Evolutionary conservation across 2,888 invertebrate genomes (phyloP), one percentile per base, ranked within the genome.

Genomic region (Onchidella celtica): DNA sequence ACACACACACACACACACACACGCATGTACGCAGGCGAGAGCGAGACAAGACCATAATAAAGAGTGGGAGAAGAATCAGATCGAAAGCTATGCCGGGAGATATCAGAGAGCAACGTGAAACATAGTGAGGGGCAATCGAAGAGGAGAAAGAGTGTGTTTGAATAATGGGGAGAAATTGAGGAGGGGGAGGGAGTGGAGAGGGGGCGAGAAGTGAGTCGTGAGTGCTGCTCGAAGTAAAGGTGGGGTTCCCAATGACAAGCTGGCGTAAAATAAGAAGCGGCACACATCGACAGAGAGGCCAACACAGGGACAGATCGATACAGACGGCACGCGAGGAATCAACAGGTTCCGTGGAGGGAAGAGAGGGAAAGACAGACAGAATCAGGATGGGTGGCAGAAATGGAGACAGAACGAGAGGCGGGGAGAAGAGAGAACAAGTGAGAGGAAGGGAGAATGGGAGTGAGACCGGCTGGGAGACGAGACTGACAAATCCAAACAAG

Each of bases 361-460:
- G 77, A 63, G 63, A 75, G 75, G 61, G 73, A 65, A 76, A 76
- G 63, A 55, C 40, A 59, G 75, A 68, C 38, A 61, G 34, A 57
- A 34, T 38, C 69, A 68, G 75, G 59, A 47, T 63, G 70, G 65
- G 69, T 69, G 69, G 61, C 55, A 72, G 72, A 69, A 61, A 70
- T 38, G 70, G 70, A 75, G 72, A 65, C 72, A 81, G 65, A 65
- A n/a, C 29, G 77, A 59, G 55, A 32, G 36, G 59, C n/a, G 69
- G 59, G 77, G 36, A 55, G 36, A 69, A 68, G 77, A 57, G 32
- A 55, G 68, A 55, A 47, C 36, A 40, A 63, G 75, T 27, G 65
- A n/a, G 65, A 65, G 21, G 29, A 40, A 65, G 75, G n/a, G 40
- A 29, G 65, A 24, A 40, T 27, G 40, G 27, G 65, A 40, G 27